Base-by-base conservation (phyloP, 2,888 invertebrate genomes). In the Operophtera brumata region DNA sequence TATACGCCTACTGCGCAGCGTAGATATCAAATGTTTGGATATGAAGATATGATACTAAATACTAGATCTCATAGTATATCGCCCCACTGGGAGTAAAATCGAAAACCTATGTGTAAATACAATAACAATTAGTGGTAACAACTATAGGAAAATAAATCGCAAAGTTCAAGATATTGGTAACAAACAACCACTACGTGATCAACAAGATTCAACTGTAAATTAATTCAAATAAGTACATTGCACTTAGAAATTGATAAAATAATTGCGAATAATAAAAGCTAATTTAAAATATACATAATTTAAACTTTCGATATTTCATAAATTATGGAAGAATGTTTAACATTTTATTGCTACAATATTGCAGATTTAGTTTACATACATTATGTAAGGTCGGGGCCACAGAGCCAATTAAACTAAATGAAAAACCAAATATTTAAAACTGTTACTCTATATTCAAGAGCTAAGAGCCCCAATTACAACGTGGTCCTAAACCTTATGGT, bases 401-500 rank as follows among this genome's bases (percentile, higher is more conserved):
- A 42, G 28, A 43, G 40, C 36, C 43, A 36, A 47, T n/a, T 2
- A 47, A 50, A 26, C 44, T 36, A 44, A 48, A 52, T 36, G 14
- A 47, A 44, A 48, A 52, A 46, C 11, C 39, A 47, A 49, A 54
- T 41, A 50, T 46, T 44, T 39, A 44, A 37, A 36, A 39, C 13
- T 48, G 13, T 49, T 47, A 43, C 50, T 26, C 40, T 52, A 57
- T 54, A 20, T 57, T 43, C n/a, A n/a, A n/a, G n/a, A 54, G 9
- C 36, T 35, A 42, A 43, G 32, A 46, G 47, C 36, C 60, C 66
- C 60, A 64, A 59, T 54, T 56, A 63, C 61, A 62, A 64, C 64
- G 45, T 50, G 61, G 55, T 62, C 63, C n/a, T 49, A 47, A 57
- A 63, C 64, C 69, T 65, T 71, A 74, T 67, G 62, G 67, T 67